These are phyloP conservation scores for Taphrorychus bicolor DNA, from an alignment of 2,888 invertebrate species.

Conservation along the genomic window DNA sequence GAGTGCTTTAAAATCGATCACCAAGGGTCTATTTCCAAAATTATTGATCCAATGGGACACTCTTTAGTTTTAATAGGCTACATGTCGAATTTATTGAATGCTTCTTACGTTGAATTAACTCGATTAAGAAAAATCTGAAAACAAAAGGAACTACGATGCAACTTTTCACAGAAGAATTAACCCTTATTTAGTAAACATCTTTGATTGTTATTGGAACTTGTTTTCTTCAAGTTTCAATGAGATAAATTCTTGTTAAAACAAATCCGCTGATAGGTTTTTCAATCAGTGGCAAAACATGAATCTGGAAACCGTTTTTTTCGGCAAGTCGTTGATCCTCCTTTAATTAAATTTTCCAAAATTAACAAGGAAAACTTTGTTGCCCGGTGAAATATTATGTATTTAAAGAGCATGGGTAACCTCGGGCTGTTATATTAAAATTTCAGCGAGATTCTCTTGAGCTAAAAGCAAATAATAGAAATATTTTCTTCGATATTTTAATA, in stretches of 20 bases:
- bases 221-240: neutral
- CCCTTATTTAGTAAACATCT: too few species aligned
- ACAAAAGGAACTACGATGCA: too few species aligned
- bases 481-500: conserved; percentile 55
- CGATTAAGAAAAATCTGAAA: too few species aligned
- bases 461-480: conserved; percentile 54
- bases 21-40: too few species aligned
- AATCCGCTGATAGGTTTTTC: neutral
- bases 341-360: conserved; percentile 49
- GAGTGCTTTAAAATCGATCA: too few species aligned
- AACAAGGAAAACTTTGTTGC: conserved; percentile 40
- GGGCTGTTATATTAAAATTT: conserved; percentile 51
- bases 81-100: too few species aligned
- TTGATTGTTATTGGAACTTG: neutral
- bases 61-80: too few species aligned
- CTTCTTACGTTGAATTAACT: too few species aligned
- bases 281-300: neutral
- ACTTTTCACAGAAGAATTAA: too few species aligned
- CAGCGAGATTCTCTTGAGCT: conserved; percentile 45
- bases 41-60: too few species aligned
- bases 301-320: neutral
- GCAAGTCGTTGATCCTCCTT: conserved; percentile 13
- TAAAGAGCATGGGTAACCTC: conserved; percentile 46
- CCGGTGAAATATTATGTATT: conserved; percentile 39
- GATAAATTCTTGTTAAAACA: neutral